Percentiles rank a stretch among this genome's conserved stretches.
Evolutionary conservation across 2,888 invertebrate genomes (phyloP).

Genomic region (Synergus gifuensis): DNA sequence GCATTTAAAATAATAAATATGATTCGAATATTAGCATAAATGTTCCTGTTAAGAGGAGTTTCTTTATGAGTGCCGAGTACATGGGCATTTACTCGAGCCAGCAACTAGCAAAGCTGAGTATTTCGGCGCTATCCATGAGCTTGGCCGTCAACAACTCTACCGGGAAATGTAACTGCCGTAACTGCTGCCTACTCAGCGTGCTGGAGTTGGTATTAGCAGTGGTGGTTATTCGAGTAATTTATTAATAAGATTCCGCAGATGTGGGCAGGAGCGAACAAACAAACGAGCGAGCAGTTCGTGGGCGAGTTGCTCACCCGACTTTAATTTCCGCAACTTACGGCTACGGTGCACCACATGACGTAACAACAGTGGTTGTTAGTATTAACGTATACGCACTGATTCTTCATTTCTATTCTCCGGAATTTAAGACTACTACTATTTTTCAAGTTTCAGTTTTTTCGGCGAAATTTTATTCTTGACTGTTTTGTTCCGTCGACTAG

Average conservation of each 20-base stretch:
- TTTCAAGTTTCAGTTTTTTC: no score
- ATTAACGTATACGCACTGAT: neutral
- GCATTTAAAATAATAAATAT: neutral
- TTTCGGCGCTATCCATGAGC: conserved; percentile 42
- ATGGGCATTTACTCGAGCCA: neutral
- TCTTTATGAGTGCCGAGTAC: neutral
- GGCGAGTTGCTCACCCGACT: conserved; percentile 53
- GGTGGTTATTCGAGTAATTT: conserved; percentile 60
- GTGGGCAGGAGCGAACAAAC: conserved; percentile 45
- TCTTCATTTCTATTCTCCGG: neutral
- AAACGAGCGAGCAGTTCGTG: conserved; percentile 45
- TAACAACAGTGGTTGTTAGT: conserved; percentile 32
- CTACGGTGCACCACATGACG: conserved; percentile 54
- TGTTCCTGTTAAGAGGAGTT: neutral
- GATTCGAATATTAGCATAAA: neutral
- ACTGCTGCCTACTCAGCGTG: conserved; percentile 56
- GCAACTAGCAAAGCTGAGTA: neutral
- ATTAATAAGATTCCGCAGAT: conserved; percentile 66
- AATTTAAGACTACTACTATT: neutral
- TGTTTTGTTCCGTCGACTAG: no score
- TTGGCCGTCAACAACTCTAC: conserved; percentile 53
- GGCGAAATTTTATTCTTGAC: no score
- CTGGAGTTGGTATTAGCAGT: conserved; percentile 52
- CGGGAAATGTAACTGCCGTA: conserved; percentile 60
- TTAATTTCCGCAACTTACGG: conserved; percentile 61